phyloP scores from a whole-genome alignment of 2,797 vertebrate species.

The Harpagifer antarcticus region DNA sequence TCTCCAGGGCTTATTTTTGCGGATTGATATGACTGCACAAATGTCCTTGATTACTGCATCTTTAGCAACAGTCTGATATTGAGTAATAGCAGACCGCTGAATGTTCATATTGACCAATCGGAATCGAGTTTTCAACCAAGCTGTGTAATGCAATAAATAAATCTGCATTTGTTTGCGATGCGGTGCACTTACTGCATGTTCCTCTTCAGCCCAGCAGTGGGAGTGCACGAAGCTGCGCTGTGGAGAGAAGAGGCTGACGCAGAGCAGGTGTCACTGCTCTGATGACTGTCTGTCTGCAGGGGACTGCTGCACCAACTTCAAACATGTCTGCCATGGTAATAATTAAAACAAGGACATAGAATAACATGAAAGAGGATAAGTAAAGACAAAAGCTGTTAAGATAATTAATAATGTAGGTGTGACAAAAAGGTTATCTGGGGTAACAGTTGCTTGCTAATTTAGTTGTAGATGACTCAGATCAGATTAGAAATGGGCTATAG shows the following conservation, averaged over 20 bases:
- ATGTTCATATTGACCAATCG: no score
- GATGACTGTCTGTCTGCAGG: conserved; percentile 73
- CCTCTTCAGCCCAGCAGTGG: conserved; percentile 77
- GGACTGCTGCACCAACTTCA: conserved; percentile 86
- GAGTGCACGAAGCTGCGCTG: conserved; percentile 79
- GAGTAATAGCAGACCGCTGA: no score
- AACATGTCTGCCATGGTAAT: conserved; percentile 79
- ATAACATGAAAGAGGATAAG: background rate
- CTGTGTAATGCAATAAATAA: no score
- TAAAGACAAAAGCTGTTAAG: background rate
- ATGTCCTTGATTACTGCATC: no score
- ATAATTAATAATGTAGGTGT: no score
- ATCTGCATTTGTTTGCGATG: no score
- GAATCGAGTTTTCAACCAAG: no score
- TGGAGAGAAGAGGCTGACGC: conserved; percentile 74
- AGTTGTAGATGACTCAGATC: background rate
- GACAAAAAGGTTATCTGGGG: background rate
- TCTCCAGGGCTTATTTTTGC: no score
- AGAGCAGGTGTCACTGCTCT: conserved; percentile 83
- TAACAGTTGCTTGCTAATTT: background rate
- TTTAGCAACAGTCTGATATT: no score
- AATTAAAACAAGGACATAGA: background rate
- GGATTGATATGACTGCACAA: no score
- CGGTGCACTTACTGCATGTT: fast-evolving
- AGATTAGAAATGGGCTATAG: background rate